Evolutionary conservation across 2,888 invertebrate species (phyloP).

Genomic region (Tachina grossa): DNA sequence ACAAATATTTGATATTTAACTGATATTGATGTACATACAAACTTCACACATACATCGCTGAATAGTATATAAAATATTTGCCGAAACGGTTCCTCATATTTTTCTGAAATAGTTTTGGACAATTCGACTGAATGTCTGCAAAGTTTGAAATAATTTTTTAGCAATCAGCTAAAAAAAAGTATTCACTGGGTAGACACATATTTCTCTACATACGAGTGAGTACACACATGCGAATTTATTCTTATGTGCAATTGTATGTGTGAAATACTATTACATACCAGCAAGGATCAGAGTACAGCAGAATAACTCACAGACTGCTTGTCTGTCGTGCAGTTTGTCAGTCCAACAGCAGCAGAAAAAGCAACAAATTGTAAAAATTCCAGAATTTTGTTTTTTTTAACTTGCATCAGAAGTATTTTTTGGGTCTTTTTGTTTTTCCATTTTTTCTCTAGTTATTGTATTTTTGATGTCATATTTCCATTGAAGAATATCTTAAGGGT

Average conservation of each 20-base stretch:
- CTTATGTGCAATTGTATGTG: background rate
- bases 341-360: constrained; percentile 6
- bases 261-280: constrained; percentile 5
- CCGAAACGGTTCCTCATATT: too few species aligned
- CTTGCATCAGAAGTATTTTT: constrained; percentile 3
- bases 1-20: too few species aligned
- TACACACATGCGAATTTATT: background rate
- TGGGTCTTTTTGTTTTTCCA: background rate
- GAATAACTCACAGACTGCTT: constrained; percentile 31
- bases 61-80: too few species aligned
- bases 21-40: too few species aligned
- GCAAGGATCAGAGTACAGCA: background rate
- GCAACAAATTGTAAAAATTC: constrained; percentile 57
- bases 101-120: background rate
- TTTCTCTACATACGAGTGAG: too few species aligned
- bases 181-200: background rate
- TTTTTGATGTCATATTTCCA: constrained; percentile 64
- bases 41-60: too few species aligned
- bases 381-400: constrained; percentile 30
- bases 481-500: constrained; percentile 63
- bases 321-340: constrained; percentile 9
- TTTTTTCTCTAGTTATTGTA: background rate
- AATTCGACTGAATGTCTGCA: background rate
- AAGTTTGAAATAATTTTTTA: background rate
- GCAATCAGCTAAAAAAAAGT: background rate